Base-by-base conservation (phyloP, 2,888 invertebrate species). In the Euspilapteryx auroguttella region DNA sequence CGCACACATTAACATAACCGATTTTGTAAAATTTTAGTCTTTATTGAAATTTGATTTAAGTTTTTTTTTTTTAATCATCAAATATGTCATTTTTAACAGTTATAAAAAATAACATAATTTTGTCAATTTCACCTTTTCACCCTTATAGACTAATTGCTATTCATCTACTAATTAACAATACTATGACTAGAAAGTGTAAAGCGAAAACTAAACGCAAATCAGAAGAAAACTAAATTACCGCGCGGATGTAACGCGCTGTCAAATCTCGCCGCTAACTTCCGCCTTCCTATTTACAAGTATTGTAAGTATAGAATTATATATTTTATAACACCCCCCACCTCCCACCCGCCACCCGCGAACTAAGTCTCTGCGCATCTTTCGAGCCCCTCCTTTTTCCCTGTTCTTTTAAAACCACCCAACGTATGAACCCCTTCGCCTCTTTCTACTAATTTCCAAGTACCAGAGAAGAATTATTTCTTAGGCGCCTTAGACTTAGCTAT, bases 271-370 rank as follows among this genome's bases (percentile, higher is more conserved):
- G n/a, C n/a, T 58, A 66, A 8, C 69, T 75, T 73, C 75, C 75
- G 73, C 69, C 64, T 71, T 58, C 71, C 73, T 75, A 75, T 75
- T 75, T 75, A 75, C 75, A 75, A 75, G 75, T 75, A 75, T 75
- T 75, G 75, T 75, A 73, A 75, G 75, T 73, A 73, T 75, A 75
- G 73, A 75, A 75, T 75, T 75, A 75, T 75, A 75, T 73, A 75
- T 75, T 75, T 75, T 73, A 73, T 73, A 75, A 73, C 71, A 56
- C 14, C 21, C 27, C 12, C 14, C 12, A 11, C 24, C 21, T 14
- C 48, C 41, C 44, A 36, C 40, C 42, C 33, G 39, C 49, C 49
- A 64, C 65, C 54, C 65, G 65, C 68, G 62, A 73, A 73, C 73
- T 73, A 73, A 73, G 73, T 73, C 73, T 73, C 71, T 73, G 73